Percentiles rank a stretch among this genome's conserved stretches.
Conservation (phyloP, 2,113 vertebrate species). For the Archocentrus centrarchus region DNA sequence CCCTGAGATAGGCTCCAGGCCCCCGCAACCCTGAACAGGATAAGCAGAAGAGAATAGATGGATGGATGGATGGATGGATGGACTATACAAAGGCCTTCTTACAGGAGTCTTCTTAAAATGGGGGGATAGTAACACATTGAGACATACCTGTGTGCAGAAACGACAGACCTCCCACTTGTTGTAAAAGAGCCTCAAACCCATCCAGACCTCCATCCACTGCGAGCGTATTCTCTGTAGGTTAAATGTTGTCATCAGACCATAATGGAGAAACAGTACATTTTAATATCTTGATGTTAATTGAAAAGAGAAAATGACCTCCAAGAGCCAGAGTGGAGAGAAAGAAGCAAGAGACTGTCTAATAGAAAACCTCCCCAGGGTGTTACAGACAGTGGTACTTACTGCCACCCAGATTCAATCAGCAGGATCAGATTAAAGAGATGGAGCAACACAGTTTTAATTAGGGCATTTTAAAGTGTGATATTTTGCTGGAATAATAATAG, state of each 20-base stretch:
- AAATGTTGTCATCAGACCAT: slow-evolving; percentile 59
- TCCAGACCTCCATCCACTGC: neutral
- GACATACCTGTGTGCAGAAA: too few relatives aligned
- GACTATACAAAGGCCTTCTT: too few relatives aligned
- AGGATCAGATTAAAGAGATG: slow-evolving; percentile 65
- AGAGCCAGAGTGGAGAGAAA: slow-evolving; percentile 45
- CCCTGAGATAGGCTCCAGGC: too few relatives aligned
- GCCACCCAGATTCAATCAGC: slow-evolving; percentile 76
- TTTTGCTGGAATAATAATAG: slow-evolving; percentile 67
- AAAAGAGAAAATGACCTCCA: slow-evolving; percentile 70
- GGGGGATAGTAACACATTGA: too few relatives aligned
- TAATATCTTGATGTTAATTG: slow-evolving; percentile 71
- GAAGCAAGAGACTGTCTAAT: slow-evolving; percentile 48
- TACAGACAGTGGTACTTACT: slow-evolving; percentile 76
- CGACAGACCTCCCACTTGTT: too few relatives aligned
- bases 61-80: too few relatives aligned
- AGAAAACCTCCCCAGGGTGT: slow-evolving; percentile 71
- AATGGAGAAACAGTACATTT: slow-evolving; percentile 56
- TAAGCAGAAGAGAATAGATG: too few relatives aligned
- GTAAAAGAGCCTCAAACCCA: too few relatives aligned
- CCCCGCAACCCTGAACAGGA: too few relatives aligned
- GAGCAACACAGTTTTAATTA: slow-evolving; percentile 74
- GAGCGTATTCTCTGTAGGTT: neutral
- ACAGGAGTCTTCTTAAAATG: too few relatives aligned
- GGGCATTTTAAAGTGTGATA: slow-evolving; percentile 68